phyloP scores from a whole-genome alignment of 2,888 invertebrate species.

The Calliopum simillimum region DNA sequence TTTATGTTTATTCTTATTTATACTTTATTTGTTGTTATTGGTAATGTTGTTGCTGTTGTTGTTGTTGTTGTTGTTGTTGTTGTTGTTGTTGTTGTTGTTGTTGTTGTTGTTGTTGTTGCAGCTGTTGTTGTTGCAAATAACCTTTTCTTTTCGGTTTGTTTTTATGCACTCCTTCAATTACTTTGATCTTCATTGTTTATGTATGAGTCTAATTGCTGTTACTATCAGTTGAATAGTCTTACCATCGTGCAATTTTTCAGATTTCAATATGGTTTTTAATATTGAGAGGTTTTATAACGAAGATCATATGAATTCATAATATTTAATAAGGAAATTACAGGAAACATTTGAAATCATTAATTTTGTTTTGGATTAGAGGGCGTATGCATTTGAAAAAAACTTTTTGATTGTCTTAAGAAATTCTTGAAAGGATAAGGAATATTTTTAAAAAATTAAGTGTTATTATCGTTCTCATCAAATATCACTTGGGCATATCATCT shows the following conservation, averaged over 20 bases:
- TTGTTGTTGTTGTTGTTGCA: constrained; percentile 5
- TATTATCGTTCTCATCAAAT: no score
- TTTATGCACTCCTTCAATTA: not conserved
- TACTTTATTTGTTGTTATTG: not conserved
- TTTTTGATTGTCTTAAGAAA: no score
- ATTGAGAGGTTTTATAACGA: no score
- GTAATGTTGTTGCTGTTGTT: constrained; percentile 32
- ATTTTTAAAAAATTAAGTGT: no score
- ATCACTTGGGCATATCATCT: no score
- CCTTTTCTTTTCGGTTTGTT: not conserved
- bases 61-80: constrained; percentile 19
- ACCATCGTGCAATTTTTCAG: not conserved
- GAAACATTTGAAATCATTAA: no score
- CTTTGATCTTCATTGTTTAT: constrained; percentile 17
- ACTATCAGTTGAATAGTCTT: not conserved
- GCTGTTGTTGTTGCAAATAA: constrained; percentile 13
- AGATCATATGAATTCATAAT: no score
- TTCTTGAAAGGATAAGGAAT: no score
- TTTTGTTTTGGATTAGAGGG: no score
- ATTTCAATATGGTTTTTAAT: no score
- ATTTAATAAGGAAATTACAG: no score
- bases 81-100: constrained; percentile 28
- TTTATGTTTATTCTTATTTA: not conserved
- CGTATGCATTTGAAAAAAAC: no score
- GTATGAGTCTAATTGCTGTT: constrained; percentile 2